Percentiles rank a stretch among this genome's conserved stretches.
These are phyloP conservation scores for Pipra filicauda DNA, from an alignment of 2,113 vertebrate species.

Conservation along the genomic window DNA sequence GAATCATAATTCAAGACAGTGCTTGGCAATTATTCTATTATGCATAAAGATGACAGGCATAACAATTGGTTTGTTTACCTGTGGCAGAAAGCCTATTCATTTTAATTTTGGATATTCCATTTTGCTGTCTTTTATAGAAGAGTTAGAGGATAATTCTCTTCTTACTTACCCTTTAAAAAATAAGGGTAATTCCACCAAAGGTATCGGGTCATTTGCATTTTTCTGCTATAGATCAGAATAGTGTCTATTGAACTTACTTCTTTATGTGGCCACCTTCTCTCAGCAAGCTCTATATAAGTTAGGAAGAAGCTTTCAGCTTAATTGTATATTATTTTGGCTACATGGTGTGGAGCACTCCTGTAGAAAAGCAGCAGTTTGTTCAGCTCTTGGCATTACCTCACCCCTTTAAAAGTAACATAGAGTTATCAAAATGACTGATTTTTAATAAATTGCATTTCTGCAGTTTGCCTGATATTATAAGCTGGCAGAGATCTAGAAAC, in stretches of 20 bases:
- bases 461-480: neutral
- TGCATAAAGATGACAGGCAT: neutral
- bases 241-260: neutral
- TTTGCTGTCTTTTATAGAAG: neutral
- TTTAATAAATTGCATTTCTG: neutral
- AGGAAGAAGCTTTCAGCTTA: neutral
- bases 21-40: neutral
- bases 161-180: neutral
- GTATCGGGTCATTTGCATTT: neutral
- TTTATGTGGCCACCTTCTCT: neutral
- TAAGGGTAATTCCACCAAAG: neutral
- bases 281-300: neutral
- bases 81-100: neutral
- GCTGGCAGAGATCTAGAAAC: neutral
- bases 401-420: neutral
- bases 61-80: slow-evolving; percentile 6
- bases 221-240: neutral
- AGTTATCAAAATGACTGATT: neutral
- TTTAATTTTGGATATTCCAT: neutral
- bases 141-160: neutral
- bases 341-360: neutral
- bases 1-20: neutral
- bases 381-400: neutral
- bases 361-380: neutral
- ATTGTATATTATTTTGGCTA: neutral